phyloP scores from a whole-genome alignment of 2,888 invertebrate species.

The Polylopha cassiicola region DNA sequence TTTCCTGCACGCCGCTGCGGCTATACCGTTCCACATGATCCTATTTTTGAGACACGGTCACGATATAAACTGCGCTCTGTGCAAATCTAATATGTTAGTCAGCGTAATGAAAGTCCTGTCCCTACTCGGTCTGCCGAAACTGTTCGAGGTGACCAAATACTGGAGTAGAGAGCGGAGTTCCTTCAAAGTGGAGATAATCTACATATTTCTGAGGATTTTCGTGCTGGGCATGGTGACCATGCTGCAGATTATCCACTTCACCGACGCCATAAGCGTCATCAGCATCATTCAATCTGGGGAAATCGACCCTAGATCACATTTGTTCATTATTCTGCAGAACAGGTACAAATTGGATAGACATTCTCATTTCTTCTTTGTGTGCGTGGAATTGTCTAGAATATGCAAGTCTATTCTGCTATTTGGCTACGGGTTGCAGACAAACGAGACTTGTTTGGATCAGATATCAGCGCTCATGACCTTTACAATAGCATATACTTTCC shows the following conservation, averaged over 20 bases:
- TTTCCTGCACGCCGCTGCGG: slow-evolving; percentile 33
- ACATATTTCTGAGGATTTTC: slow-evolving; percentile 31
- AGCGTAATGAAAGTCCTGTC: slow-evolving; percentile 27
- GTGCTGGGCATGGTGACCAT: slow-evolving; percentile 30
- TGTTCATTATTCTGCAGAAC: slow-evolving; percentile 15
- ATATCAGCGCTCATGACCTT: slow-evolving; percentile 29
- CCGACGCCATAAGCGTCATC: slow-evolving; percentile 25
- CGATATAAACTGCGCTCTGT: slow-evolving; percentile 26
- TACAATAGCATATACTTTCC: slow-evolving; percentile 32
- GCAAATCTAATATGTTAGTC: slow-evolving; percentile 31
- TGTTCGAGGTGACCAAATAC: slow-evolving; percentile 31
- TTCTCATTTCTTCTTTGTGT: slow-evolving; percentile 13
- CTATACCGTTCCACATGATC: slow-evolving; percentile 34
- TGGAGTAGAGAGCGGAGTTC: slow-evolving; percentile 25
- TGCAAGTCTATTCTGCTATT: slow-evolving; percentile 35
- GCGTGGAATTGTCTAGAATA: slow-evolving; percentile 30
- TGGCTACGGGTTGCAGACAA: slow-evolving; percentile 26
- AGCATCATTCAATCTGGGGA: slow-evolving; percentile 17
- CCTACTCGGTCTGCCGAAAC: slow-evolving; percentile 26
- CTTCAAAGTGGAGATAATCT: slow-evolving; percentile 21
- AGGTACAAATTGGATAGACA: slow-evolving; percentile 10
- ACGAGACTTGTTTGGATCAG: slow-evolving; percentile 28
- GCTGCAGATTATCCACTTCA: slow-evolving; percentile 29
- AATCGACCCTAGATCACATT: slow-evolving; percentile 15
- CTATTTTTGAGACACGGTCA: slow-evolving; percentile 33